A percentile compares a stretch with the other conserved stretches of the same genome.
Evolutionary conservation across 2,797 vertebrate species (phyloP).

Genomic region (Acomys russatus): DNA sequence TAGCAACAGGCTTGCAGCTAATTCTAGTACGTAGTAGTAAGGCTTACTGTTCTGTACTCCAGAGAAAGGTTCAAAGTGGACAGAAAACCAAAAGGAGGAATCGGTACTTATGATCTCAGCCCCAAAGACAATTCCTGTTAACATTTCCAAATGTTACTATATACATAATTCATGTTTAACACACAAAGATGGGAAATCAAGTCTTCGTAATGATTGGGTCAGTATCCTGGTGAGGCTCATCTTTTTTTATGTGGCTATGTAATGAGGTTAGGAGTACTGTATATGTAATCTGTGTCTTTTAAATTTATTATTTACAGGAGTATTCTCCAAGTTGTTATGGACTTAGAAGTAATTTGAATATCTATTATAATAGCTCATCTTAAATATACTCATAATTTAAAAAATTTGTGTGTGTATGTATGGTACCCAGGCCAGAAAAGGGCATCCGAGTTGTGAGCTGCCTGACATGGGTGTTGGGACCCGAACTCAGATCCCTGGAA

Average conservation of each 20-base stretch:
- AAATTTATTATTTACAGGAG: not conserved
- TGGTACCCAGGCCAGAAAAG: not conserved
- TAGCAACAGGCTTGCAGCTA: not conserved
- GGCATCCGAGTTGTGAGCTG: not conserved
- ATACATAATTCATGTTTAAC: not conserved
- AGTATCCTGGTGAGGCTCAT: not conserved
- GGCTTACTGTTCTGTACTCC: not conserved
- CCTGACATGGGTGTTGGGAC: not conserved
- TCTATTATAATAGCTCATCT: not conserved
- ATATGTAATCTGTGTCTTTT: not conserved
- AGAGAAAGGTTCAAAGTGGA: not conserved
- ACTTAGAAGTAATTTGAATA: slow-evolving; percentile 23
- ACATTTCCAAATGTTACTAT: slow-evolving; percentile 23
- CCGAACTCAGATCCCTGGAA: not conserved
- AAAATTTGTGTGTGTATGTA: not conserved
- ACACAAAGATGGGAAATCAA: not conserved
- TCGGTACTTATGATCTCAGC: not conserved
- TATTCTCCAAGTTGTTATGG: slow-evolving; percentile 3
- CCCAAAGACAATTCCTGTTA: not conserved
- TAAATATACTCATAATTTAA: slow-evolving; percentile 11
- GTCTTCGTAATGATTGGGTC: not conserved
- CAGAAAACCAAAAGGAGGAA: not conserved
- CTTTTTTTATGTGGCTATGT: not conserved
- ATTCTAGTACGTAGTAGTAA: not conserved
- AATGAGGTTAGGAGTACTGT: not conserved